These are phyloP conservation scores for Caerostris darwini DNA, from an alignment of 1,140 invertebrate genomes.

Conservation along the genomic window DNA sequence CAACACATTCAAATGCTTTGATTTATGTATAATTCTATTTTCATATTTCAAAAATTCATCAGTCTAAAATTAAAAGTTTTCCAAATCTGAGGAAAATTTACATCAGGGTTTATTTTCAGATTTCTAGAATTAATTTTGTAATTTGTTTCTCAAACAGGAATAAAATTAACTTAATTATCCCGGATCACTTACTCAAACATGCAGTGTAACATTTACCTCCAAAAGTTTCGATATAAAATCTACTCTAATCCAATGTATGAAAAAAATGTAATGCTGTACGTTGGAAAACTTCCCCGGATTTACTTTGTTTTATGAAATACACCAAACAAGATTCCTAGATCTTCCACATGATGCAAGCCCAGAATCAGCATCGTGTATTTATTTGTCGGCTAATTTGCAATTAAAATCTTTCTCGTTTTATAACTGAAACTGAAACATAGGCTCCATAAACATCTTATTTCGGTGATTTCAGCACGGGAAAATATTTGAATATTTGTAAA, in stretches of 20 bases:
- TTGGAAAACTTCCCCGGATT: neutral
- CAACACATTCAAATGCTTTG: too few species aligned
- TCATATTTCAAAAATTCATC: too few species aligned
- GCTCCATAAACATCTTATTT: neutral
- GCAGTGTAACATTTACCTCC: neutral
- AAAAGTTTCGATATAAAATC: neutral
- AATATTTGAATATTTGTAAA: slow-evolving; percentile 54
- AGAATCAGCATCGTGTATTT: neutral
- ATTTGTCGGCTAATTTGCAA: slow-evolving; percentile 33
- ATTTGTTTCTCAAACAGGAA: too few species aligned
- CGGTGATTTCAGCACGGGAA: neutral
- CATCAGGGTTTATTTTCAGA: too few species aligned
- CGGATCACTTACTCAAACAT: too few species aligned
- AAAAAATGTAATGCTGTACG: neutral
- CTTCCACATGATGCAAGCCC: neutral
- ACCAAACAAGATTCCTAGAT: neutral
- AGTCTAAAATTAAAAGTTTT: too few species aligned
- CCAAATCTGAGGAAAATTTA: too few species aligned
- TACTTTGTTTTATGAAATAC: neutral
- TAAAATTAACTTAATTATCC: too few species aligned
- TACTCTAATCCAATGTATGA: neutral
- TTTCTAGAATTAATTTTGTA: too few species aligned
- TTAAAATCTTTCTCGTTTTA: slow-evolving; percentile 28
- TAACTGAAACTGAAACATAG: slow-evolving; percentile 19
- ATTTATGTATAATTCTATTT: too few species aligned